Evolutionary conservation across 2,797 vertebrate species (phyloP), one percentile per base, ranked within the genome.

Genomic region (Hydrocynus forskahlii): DNA sequence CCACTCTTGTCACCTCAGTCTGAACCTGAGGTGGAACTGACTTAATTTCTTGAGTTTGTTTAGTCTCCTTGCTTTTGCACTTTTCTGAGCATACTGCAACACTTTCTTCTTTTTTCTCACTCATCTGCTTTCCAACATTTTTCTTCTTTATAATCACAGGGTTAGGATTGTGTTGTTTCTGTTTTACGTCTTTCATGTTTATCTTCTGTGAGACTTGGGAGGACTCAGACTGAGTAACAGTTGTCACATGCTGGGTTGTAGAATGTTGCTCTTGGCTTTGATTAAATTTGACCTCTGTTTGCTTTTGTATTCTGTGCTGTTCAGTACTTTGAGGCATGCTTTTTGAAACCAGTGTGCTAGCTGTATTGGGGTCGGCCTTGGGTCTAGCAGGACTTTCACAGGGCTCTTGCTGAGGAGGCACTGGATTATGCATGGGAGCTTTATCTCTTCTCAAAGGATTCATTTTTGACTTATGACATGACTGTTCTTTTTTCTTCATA

Each of bases 401-500:
- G 87, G 88, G 85, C 52, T 82, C 92, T 79, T 93, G 87, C 60
- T 93, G 91, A 79, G 85, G 77, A 80, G 83, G 87, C 84, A 88
- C 91, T 83, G 93, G 90, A 80, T 90, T 92, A 87, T 92, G 94
- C 79, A 90, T 82, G 2, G 88, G 85, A 86, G 76, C 93, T 88
- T 92, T 94, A 69, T 85, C 88, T 86, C 90, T 93, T 85, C 94
- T 95, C 50, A 87, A 80, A 60, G 91, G 83, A 81, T 94, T 88
- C 57, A 84, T 88, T 84, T 92, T 94, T 6, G 88, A 76, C 75
- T 85, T 88, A 70, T 88, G 80, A 83, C 87, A 91, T 17, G 92
- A 92, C 79, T 94, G 91, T 75, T 95, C 92, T 83, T 96, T 96
- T 43, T 90, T 94, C 85, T 94, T 92, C 92, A 95, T 89, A 9